Base-by-base conservation (phyloP, 2,888 invertebrate genomes). In the Iselma pallidipennis region DNA sequence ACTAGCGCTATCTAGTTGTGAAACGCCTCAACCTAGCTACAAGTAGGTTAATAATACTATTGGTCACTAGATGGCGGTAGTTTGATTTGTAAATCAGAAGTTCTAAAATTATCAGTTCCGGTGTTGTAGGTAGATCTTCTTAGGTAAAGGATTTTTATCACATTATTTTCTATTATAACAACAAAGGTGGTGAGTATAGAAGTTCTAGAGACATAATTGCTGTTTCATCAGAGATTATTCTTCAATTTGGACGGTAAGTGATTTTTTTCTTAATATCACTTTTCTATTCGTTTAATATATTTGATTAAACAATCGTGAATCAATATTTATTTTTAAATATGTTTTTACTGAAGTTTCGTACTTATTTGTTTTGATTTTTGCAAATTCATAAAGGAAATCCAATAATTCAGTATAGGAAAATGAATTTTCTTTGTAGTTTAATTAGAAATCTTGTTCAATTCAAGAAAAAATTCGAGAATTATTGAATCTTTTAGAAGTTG, bases 301-400 rank as follows among this genome's bases (percentile, higher is more conserved):
- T 45, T 23, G 1, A 45, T 23, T 45, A 1, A 45, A 45, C 23
- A 5, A 5, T 23, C 21, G 12, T 23, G 45, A 45, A 45, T 45
- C 45, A 45, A 45, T 45, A 45, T 23, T 45, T 45, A 45, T 45
- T 45, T 45, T 45, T 45, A 45, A 45, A 45, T 42, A 45, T 45
- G n/a, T 45, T 21, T 12, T 45, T 12, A n/a, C 23, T 16, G 16
- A 14, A 37, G 16, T 45, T 45, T 45, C 4, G 1, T 21, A 45
- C 12, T 45, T 45, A 45, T 21, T 45, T 45, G 7, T 45, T 21
- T 45, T n/a, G n/a, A n/a, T 42, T 19, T 42, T 42, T 7, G 9
- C 3, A 9, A 16, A 42, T 19, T 31, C n/a, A 5, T 1, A 7
- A 16, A 16, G 6, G 2, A 16, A 16, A 16, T 16, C 3, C 16